Evolutionary conservation across 1,140 invertebrate species (phyloP), one percentile per base, ranked within the genome.

Genomic region (Anadara kagoshimensis): DNA sequence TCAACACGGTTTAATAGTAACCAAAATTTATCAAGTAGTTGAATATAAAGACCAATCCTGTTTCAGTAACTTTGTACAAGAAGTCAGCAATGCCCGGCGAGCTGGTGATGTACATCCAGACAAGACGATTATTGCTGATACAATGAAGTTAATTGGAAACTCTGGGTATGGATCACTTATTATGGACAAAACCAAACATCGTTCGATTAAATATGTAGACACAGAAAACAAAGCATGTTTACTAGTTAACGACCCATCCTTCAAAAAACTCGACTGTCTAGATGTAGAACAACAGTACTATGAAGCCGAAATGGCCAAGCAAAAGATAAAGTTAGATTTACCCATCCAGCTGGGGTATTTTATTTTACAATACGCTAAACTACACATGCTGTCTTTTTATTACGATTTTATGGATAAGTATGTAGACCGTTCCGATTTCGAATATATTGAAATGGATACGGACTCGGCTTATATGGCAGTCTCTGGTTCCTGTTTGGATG

Each of bases 381-480:
- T 76, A 12, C 64, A 67, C 8, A 76, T 78, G 77, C 62, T 82
- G 0, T 29, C 80, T 36, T 82, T 83, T 58, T 78, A 81, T 54
- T 78, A 73, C 49, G 78, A 83, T 58, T 78, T 80, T 36, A 47
- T 82, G 45, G 74, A 81, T 41, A 51, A 64, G 18, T 81, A 69
- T 44, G 54, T 80, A 0, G 65, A 67, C 16, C 22, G 74, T 22
- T 14, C 26, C 10, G 62, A 80, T 49, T 82, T 78, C 49, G 53
- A 80, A 66, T 73, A 76, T 41, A 78, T 72, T 22, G 63, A 80
- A 41, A 78, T 78, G 75, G 79, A 83, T 43, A 83, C 79, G 16
- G 81, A 78, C 49, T 75, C 65, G 12, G 70, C 76, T 0, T 78
- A 81, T 41, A 78, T 82, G 69, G 73, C 73, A 2, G 12, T 80